Evolutionary conservation across 2,113 vertebrate species (phyloP).

Genomic region (Balaeniceps rex): DNA sequence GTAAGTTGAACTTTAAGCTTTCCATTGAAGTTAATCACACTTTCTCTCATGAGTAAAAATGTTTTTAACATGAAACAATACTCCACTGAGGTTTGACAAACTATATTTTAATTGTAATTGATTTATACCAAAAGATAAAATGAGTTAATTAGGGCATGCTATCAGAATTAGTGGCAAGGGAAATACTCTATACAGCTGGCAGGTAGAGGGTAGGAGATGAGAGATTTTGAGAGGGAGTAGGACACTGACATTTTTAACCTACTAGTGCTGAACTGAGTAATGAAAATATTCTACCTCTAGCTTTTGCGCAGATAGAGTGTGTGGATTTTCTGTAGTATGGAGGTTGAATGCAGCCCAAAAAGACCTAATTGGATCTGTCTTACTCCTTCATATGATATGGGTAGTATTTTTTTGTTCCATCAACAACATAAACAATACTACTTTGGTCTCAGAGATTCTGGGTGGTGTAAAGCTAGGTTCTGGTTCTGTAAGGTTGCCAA

Average conservation of each 20-base stretch:
- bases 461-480: not conserved
- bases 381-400: accelerated
- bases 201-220: conserved; percentile 35
- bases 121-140: conserved; percentile 76
- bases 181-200: conserved; percentile 47
- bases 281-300: not conserved
- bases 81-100: conserved; percentile 69
- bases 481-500: not conserved
- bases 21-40: conserved; percentile 74
- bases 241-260: conserved; percentile 56
- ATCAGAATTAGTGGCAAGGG: conserved; percentile 67
- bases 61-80: conserved; percentile 73
- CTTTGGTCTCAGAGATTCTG: not conserved
- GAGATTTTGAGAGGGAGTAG: conserved; percentile 52
- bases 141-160: conserved; percentile 73
- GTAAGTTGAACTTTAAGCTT: conserved; percentile 69
- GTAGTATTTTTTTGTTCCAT: not conserved
- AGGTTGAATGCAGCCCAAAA: not conserved
- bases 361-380: not conserved
- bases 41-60: conserved; percentile 75
- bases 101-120: conserved; percentile 80
- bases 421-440: not conserved
- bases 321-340: not conserved
- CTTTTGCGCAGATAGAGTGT: not conserved
- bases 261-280: not conserved